Evolutionary conservation across 2,888 invertebrate species (phyloP), one percentile per base, ranked within the genome.

Genomic region (Agrochola lychnidis): DNA sequence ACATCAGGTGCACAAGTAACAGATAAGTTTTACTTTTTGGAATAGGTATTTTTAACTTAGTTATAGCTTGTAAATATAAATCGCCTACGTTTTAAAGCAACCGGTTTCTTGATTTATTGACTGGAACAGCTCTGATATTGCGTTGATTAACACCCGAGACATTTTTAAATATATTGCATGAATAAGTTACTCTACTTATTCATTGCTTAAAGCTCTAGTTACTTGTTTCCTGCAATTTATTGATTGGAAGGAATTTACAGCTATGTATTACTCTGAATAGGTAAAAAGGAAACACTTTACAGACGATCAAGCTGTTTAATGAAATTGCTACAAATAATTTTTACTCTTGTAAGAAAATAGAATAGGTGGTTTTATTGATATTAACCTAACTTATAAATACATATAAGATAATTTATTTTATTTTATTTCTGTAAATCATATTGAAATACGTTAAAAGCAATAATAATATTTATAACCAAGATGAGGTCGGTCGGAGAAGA

Each of bases 41-140:
- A 51, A 22, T 9, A 51, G 9, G 19, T 51, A 51, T 22, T 51
- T 51, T 51, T 19, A 51, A 19, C 51, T 51, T 51, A 51, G 51
- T 51, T 51, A 7, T 7, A 51, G 7, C 51, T 74, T 22, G 62
- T 76, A 40, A 57, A 30, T 56, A 4, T 16, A 4, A 62, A 57
- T 36, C 22, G 7, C 30, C 19, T n/a, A 64, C 22, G 36, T 69
- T 51, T 5, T 6, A 22, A 40, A 6, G 1, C 0, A 81, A 80
- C 82, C 45, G 22, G 76, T 68, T 81, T 30, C 40, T 68, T 45
- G 77, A 80, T 81, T 76, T 67, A 76, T 82, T 30, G 61, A 10
- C 14, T 45, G 22, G 40, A 42, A 36, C 51, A 53, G 30, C 56
- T 64, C 3, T 53, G 48, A 56, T 25, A 57, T 40, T 51, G 61